These are phyloP conservation scores for Latrodectus hesperus DNA, from an alignment of 2,888 invertebrate genomes.

Conservation along the genomic window DNA sequence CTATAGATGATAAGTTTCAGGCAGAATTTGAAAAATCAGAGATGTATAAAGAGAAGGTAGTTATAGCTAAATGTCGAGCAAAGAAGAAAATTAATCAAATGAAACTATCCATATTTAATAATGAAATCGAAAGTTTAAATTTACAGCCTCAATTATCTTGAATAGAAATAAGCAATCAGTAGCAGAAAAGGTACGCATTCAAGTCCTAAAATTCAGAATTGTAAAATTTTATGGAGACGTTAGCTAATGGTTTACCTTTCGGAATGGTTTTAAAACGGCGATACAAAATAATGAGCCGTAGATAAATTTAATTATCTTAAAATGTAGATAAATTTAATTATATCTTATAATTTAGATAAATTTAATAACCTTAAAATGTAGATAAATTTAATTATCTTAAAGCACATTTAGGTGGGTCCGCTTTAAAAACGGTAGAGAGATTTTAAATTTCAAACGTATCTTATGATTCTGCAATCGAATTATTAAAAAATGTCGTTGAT, in stretches of 20 bases:
- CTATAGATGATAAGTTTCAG: background rate
- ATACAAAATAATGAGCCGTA: background rate
- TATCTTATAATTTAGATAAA: too few relatives aligned
- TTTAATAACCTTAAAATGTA: too few relatives aligned
- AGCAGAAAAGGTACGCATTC: background rate
- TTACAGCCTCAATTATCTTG: background rate
- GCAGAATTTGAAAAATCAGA: background rate
- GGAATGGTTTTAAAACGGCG: background rate
- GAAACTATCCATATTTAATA: background rate
- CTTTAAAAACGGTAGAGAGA: constrained; percentile 1
- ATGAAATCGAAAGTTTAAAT: background rate
- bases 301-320: too few relatives aligned
- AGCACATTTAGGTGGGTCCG: constrained; percentile 14
- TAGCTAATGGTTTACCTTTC: background rate
- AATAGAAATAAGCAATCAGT: background rate
- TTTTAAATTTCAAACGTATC: constrained; percentile 1
- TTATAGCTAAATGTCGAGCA: background rate
- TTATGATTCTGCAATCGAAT: background rate
- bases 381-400: too few relatives aligned
- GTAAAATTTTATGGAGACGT: background rate
- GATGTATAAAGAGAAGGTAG: background rate
- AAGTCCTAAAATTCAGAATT: background rate
- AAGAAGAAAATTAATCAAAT: background rate
- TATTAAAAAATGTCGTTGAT: constrained; percentile 13
- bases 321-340: too few relatives aligned